Conservation (phyloP, 2,113 vertebrate species). For the Acrocephalus arundinaceus region DNA sequence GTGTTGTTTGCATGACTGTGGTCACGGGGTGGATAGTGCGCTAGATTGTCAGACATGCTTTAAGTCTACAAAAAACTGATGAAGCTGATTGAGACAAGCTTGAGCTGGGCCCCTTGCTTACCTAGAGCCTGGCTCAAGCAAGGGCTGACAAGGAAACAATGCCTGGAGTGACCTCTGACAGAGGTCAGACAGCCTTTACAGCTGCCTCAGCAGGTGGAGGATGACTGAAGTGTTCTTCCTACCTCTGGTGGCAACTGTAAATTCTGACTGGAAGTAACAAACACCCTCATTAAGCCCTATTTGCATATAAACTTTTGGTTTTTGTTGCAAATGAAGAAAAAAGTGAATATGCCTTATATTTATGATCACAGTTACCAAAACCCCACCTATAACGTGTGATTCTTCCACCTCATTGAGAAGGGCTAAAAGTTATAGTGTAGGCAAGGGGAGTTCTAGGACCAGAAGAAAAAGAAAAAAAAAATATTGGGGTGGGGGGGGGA, state of each 20-base stretch:
- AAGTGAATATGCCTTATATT: background rate
- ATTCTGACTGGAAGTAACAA: background rate
- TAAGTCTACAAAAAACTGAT: background rate
- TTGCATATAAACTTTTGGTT: background rate
- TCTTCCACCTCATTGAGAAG: background rate
- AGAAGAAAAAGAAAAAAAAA: background rate
- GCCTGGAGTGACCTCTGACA: background rate
- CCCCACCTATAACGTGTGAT: accelerated
- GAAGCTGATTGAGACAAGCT: background rate
- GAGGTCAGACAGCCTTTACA: background rate
- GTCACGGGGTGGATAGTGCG: background rate
- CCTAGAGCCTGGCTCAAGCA: background rate
- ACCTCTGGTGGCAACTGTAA: background rate
- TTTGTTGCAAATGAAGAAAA: background rate
- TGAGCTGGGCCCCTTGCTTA: background rate
- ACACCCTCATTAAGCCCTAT: background rate
- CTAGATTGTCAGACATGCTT: background rate
- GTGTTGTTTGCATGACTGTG: background rate
- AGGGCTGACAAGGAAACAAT: background rate
- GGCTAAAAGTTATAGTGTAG: background rate
- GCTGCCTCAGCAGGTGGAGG: background rate
- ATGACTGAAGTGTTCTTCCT: background rate
- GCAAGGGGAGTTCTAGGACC: background rate
- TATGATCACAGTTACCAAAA: background rate
- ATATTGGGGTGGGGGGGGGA: accelerated